Base-by-base conservation (phyloP, 2,888 invertebrate species). In the Tachina grossa region DNA sequence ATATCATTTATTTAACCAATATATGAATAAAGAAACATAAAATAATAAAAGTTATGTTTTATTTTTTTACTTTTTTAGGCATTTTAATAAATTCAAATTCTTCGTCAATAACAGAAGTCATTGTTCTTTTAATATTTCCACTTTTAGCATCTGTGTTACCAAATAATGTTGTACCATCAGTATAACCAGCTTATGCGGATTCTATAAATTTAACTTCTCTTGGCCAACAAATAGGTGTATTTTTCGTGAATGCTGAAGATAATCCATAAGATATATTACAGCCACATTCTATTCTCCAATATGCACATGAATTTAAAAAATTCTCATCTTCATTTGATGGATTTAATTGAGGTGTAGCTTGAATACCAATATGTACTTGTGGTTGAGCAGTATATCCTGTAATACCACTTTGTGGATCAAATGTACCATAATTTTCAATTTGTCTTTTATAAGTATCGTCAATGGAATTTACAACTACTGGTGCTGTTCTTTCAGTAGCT, bases 261-360 rank as follows among this genome's bases (percentile, higher is more conserved):
- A 49, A 14, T 3, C 49, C 14, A 49, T 49, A 49, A 13, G 11
- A 14, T 1, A 49, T 49, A 14, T 11, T 49, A n/a, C 14, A 49
- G 0, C 14, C 49, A 49, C 49, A 49, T 49, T 31, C 31, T 3
- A 31, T 31, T 3, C 31, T 2, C 31, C 31, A 31, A 31, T 31
- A 31, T 31, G 31, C 31, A 31, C 31, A 31, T 2, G 31, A 49
- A 49, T 76, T 76, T 19, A 76, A 43, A 43, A 76, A 53, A 51
- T 63, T 63, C 5, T 1, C 11, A 10, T 65, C 65, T 53, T 65
- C 53, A 14, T 51, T 53, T 4, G 41, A 19, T 22, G 65, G 53
- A 65, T 65, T 76, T 51, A 76, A 76, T 76, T 76, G 75, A 6
- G 65, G 75, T 8, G 75, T 75, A n/a, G 75, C 75, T 22, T 47